A percentile compares a stretch with the other conserved stretches of the same genome.
phyloP scores from a whole-genome alignment of 2,113 vertebrate genomes.

The Rhipidura dahli region DNA sequence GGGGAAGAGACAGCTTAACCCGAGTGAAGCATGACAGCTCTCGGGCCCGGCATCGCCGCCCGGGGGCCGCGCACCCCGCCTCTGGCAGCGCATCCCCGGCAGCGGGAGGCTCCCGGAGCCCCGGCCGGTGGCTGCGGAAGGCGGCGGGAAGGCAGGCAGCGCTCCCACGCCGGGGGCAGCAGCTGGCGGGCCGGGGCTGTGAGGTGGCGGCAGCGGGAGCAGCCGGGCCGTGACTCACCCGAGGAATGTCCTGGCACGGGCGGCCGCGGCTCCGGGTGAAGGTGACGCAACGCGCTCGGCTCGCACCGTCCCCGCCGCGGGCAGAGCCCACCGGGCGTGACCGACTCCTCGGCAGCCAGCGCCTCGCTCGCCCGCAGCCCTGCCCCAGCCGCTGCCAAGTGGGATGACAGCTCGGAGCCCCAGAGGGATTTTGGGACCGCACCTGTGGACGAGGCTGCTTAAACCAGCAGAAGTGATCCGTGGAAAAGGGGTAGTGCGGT shows the following conservation, averaged over 20 bases:
- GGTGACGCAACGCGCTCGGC: not conserved
- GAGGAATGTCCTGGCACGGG: conserved; percentile 1
- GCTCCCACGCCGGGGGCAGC: not conserved
- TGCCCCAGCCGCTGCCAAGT: rapidly evolving
- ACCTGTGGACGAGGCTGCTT: not conserved
- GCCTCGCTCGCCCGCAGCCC: not conserved
- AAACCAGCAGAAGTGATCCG: not conserved
- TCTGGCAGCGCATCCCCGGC: rapidly evolving
- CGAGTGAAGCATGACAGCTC: rapidly evolving
- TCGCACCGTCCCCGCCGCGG: not conserved
- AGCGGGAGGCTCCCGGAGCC: not conserved
- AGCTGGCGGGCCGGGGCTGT: not conserved
- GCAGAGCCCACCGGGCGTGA: not conserved
- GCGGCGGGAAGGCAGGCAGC: not conserved
- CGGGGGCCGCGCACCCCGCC: not conserved
- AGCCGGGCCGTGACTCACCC: not conserved
- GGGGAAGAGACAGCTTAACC: not conserved
- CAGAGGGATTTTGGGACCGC: rapidly evolving
- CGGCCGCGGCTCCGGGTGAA: not conserved
- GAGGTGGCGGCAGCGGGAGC: not conserved
- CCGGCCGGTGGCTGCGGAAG: not conserved
- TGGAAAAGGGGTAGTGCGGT: rapidly evolving
- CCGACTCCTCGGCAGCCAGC: not conserved
- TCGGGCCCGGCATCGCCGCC: not conserved
- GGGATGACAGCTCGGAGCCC: rapidly evolving